Percentiles rank a stretch among this genome's conserved stretches.
Evolutionary conservation across 2,888 invertebrate genomes (phyloP).

Genomic region (Galerucella pusilla): DNA sequence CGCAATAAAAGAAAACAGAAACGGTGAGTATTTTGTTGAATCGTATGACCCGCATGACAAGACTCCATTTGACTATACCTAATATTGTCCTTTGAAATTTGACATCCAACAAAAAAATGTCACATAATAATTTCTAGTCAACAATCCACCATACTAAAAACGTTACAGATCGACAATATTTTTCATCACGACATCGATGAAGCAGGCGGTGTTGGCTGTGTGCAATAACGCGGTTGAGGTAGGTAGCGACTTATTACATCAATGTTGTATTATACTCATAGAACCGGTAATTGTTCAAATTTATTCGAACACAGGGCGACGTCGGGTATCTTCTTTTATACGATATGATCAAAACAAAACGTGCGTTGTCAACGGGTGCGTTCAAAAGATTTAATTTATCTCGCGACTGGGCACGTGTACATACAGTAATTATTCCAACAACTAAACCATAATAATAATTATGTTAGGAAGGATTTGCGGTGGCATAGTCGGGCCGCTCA

Average conservation of each 20-base stretch:
- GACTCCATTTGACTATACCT: too few relatives aligned
- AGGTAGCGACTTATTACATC: conserved; percentile 38
- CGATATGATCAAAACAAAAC: conserved; percentile 1
- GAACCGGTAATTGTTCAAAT: conserved; percentile 27
- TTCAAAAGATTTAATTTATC: neutral
- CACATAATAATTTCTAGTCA: neutral
- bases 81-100: too few relatives aligned
- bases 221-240: conserved; percentile 42
- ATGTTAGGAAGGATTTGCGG: too few relatives aligned
- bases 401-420: neutral
- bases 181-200: conserved; percentile 28
- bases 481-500: too few relatives aligned
- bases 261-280: conserved; percentile 26
- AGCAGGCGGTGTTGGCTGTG: conserved; percentile 14
- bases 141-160: conserved; percentile 4
- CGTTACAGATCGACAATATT: conserved; percentile 26
- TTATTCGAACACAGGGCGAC: conserved; percentile 1
- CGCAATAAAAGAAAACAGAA: too few relatives aligned
- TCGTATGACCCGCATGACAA: too few relatives aligned
- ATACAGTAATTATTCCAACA: neutral
- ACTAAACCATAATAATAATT: neutral
- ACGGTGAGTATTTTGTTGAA: too few relatives aligned
- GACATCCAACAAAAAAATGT: too few relatives aligned
- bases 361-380: conserved; percentile 12
- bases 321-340: conserved; percentile 12